Evolutionary conservation across 2,113 vertebrate species (phyloP).

Genomic region (Isichthys henryi): DNA sequence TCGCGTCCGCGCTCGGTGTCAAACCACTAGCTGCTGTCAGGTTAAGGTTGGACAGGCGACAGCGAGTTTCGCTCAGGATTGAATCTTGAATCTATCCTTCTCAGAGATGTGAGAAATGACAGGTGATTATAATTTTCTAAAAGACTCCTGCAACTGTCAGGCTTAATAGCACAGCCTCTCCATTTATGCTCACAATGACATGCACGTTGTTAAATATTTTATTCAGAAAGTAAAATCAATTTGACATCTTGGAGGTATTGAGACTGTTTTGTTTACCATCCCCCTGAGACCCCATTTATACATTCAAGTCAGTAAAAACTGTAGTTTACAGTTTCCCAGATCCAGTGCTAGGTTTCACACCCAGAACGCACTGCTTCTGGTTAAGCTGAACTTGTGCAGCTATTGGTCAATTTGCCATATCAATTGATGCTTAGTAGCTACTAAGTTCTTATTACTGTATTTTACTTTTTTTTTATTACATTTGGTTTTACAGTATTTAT

Average conservation of each 20-base stretch:
- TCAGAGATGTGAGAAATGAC: conserved; percentile 4
- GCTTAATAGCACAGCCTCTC: not conserved
- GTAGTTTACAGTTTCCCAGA: not conserved
- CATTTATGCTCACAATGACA: not conserved
- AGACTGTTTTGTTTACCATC: not conserved
- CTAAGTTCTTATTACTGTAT: not conserved
- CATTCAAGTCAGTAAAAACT: not conserved
- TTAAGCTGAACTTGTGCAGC: not conserved
- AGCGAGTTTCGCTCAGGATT: not conserved
- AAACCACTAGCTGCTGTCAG: not conserved
- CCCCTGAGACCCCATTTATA: not conserved
- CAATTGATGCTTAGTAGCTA: not conserved
- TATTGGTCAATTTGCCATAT: not conserved
- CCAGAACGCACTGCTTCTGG: not conserved
- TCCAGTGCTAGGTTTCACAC: not conserved
- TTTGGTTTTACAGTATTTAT: not conserved
- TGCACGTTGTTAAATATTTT: not conserved
- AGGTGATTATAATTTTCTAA: not conserved
- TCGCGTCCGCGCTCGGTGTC: not conserved
- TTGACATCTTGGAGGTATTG: not conserved
- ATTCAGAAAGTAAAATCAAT: not conserved
- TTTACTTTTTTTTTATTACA: not conserved
- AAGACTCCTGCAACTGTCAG: not conserved
- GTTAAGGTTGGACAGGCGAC: not conserved
- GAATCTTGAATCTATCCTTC: not conserved